Evolutionary conservation across 2,888 invertebrate species (phyloP).

Genomic region (Acanthosepion esculentum): DNA sequence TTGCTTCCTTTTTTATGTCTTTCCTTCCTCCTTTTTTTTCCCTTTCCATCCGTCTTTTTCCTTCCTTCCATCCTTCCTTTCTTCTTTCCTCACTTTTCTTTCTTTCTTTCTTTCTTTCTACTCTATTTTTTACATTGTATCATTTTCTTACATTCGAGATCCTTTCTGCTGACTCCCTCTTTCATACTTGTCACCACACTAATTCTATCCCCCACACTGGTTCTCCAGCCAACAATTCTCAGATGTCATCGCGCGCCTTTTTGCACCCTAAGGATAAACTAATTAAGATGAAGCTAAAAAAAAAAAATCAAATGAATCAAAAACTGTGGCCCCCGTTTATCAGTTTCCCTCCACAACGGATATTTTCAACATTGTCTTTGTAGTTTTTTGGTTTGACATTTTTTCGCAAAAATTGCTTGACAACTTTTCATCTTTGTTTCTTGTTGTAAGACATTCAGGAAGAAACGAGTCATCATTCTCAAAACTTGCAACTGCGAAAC

Average conservation of each 20-base stretch:
- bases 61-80: not conserved
- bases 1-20: not conserved
- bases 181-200: not conserved
- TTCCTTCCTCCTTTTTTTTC: not conserved
- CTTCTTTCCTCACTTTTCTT: not conserved
- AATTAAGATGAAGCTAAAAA: not conserved
- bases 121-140: not conserved
- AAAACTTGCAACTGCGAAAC: not conserved
- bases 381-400: not conserved
- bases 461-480: not conserved
- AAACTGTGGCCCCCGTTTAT: not conserved
- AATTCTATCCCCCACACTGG: not conserved
- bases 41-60: rapidly evolving
- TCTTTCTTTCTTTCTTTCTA: not conserved
- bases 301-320: not conserved
- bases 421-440: not conserved
- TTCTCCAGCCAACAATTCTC: not conserved
- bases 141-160: not conserved
- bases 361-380: not conserved
- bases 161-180: not conserved
- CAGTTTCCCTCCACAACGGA: not conserved
- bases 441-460: not conserved
- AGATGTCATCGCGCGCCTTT: not conserved
- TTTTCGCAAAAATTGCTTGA: not conserved
- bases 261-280: not conserved